Base-by-base conservation (phyloP, 2,797 vertebrate species). In the Sebastes hubbsi region DNA sequence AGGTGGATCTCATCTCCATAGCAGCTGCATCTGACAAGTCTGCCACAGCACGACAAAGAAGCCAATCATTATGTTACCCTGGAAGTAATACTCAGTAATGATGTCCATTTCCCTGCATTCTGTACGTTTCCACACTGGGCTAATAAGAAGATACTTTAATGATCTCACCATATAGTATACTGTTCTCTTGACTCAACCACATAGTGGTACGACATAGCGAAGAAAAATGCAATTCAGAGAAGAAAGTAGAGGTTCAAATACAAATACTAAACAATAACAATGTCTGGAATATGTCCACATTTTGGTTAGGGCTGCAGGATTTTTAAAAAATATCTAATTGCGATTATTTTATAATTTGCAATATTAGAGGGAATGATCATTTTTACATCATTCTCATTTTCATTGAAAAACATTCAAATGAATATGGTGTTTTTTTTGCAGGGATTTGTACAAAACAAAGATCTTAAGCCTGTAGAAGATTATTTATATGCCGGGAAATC, bases 1-100 rank as follows among this genome's bases (percentile, higher is more conserved):
- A 89, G 87, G 89, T 89, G 68, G 77, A 85, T 83, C 75, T 88
- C 86, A 92, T 92, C 87, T 90, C 85, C 88, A 92, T 88, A 83
- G 87, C 90, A 89, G 86, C 78, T 87, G 87, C 83, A 78, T 86
- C 82, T 84, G 89, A 91, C 83, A 88, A 78, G 83, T 71, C 71
- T 80, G 79, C 72, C 75, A 81, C 24, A 67, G 85, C 77, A 80
- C 34, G 76, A 89, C 86, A 91, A 89, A 87, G 80, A 87, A 88
- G 87, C 80, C 76, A 90, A 88, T 91, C 90, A 88, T 89, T 81
- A 80, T 82, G 83, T 89, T 89, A 88, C 81, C 66, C 85, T 89
- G 74, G 22, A 86, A 88, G 77, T 90, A 80, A 67, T 83, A 16
- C 80, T 86, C 75, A 66, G 79, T 89, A 92, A 91, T 86, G 74